Evolutionary conservation across 2,888 invertebrate species (phyloP), one percentile per base, ranked within the genome.

Genomic region (Hydroisotoma schaefferi): DNA sequence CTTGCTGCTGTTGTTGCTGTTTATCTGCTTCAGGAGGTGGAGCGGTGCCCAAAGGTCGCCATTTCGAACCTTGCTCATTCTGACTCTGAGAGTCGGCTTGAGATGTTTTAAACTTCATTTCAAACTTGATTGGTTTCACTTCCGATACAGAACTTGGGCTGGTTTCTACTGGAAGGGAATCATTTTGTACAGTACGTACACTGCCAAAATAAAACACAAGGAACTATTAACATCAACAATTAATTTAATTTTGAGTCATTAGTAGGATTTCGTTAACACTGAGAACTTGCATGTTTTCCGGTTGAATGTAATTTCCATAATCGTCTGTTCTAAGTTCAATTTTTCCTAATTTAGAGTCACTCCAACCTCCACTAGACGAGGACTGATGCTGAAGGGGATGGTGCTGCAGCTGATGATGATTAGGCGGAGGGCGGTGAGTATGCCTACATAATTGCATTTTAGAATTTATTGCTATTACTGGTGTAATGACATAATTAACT

Each of bases 271-370:
- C 8, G 29, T n/a, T 5, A 23, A 15, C 8, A 10, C 5, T 52
- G 20, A 37, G 20, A 37, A 28, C 57, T 55, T 54, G 65, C 64
- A 67, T 62, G 25, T 55, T 60, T 54, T 62, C 60, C 29, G 59
- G 37, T 28, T 63, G 62, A 18, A 63, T 55, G 37, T 57, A 65
- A 46, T 67, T 67, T 54, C 69, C 69, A 51, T 62, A 69, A 15
- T 65, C 65, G 38, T 67, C 69, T n/a, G 67, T 67, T 26, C 65
- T 53, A n/a, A 69, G 48, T 29, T 65, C 61, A 47, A 69, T 65
- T 40, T 66, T 68, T 22, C 63, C 59, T 2, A 27, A 33, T 48
- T 38, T 57, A 28, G 57, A 43, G 33, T 63, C 61, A 54, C 44
- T 38, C 56, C 61, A 59, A 23, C 37, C 37, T 29, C 59, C 59